These are phyloP conservation scores for Morpho deidamia DNA, from an alignment of 2,888 invertebrate species.

Conservation along the genomic window DNA sequence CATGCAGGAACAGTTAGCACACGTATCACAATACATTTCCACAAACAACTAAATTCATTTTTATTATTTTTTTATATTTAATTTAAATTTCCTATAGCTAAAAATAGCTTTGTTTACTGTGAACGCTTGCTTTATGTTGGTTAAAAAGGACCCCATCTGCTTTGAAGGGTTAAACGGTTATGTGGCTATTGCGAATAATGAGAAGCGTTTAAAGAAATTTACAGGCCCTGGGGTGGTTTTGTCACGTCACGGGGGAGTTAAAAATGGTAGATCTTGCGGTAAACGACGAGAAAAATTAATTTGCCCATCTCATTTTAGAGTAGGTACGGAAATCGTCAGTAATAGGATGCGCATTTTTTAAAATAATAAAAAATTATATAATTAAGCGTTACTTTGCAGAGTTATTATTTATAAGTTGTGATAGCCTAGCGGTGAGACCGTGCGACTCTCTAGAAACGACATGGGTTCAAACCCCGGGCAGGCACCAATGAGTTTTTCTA, in stretches of 20 bases:
- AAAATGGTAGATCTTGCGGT: slow-evolving; percentile 39
- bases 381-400: too few relatives aligned
- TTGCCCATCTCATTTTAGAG: not conserved
- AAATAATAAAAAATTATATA: too few relatives aligned
- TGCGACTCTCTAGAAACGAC: too few relatives aligned
- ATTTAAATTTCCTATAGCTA: not conserved
- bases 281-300: slow-evolving; percentile 10
- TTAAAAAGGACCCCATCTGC: slow-evolving; percentile 57
- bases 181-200: slow-evolving; percentile 70
- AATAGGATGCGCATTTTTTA: too few relatives aligned
- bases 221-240: slow-evolving; percentile 48
- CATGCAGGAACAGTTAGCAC: too few relatives aligned
- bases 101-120: slow-evolving; percentile 25
- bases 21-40: too few relatives aligned
- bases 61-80: too few relatives aligned
- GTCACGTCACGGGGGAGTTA: slow-evolving; percentile 43
- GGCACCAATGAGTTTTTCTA: too few relatives aligned
- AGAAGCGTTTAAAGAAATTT: slow-evolving; percentile 69
- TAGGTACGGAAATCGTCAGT: not conserved
- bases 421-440: too few relatives aligned
- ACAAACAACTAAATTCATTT: too few relatives aligned
- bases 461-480: too few relatives aligned
- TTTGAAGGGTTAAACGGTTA: slow-evolving; percentile 67
- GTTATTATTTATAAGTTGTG: too few relatives aligned
- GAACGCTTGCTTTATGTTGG: slow-evolving; percentile 24